Conservation (phyloP, 2,113 vertebrate genomes). For the Gasterosteus aculeatus region DNA sequence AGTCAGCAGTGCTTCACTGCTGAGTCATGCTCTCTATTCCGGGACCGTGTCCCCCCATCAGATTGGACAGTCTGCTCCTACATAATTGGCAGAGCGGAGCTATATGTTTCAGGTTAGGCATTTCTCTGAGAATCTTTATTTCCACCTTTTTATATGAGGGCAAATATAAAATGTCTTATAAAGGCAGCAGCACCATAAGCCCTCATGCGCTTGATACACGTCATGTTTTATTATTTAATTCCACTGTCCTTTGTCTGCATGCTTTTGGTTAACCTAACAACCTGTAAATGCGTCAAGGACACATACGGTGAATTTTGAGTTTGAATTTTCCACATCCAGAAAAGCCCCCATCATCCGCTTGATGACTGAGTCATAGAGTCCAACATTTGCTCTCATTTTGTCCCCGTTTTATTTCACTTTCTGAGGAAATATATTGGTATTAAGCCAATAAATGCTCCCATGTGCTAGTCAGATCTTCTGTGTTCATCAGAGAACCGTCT, state of each 20-base stretch:
- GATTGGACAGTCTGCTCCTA: conserved; percentile 7
- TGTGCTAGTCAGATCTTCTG: not conserved
- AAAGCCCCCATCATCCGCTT: not conserved
- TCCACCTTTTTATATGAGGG: not conserved
- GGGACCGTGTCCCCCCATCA: conserved; percentile 27
- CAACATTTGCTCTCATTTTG: not conserved
- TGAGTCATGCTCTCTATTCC: conserved; percentile 70
- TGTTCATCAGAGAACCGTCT: not conserved
- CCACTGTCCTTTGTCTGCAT: not conserved
- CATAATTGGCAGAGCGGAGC: conserved; percentile 1
- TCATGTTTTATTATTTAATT: not conserved
- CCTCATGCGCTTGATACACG: not conserved
- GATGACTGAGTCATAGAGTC: not conserved
- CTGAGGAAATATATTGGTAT: not conserved
- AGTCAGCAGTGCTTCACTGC: conserved; percentile 32
- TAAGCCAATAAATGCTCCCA: not conserved
- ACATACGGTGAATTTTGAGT: not conserved
- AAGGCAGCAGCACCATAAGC: not conserved
- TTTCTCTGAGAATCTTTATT: not conserved
- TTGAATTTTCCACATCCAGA: not conserved
- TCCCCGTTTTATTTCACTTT: not conserved
- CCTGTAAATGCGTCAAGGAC: not conserved
- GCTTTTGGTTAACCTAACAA: not conserved
- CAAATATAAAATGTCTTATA: not conserved
- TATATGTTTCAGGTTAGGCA: conserved; percentile 9